phyloP scores from a whole-genome alignment of 2,888 invertebrate species.

The Daptonema setosum region DNA sequence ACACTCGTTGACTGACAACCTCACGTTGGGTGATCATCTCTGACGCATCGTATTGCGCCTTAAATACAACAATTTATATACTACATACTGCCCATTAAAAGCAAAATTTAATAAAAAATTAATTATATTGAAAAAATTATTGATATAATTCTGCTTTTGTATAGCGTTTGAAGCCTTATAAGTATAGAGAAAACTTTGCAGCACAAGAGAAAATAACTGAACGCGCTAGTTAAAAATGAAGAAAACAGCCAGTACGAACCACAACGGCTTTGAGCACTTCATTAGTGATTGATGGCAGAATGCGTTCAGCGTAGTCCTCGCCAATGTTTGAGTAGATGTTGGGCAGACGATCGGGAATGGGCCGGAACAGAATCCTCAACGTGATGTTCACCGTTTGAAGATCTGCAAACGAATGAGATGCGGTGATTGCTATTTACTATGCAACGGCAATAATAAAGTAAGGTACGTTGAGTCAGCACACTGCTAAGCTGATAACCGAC shows the following conservation, averaged over 20 bases:
- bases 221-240: no score
- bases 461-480: no score
- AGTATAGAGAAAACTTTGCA: no score
- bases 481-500: no score
- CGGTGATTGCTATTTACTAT: no score
- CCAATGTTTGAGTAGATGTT: constrained; percentile 87
- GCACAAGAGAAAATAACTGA: no score
- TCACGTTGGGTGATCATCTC: constrained; percentile 97
- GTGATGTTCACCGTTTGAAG: constrained; percentile 98
- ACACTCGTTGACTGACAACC: constrained; percentile 64
- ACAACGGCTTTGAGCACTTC: constrained; percentile 97
- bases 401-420: constrained; percentile 40
- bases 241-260: constrained; percentile 29
- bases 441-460: no score
- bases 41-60: constrained; percentile 94
- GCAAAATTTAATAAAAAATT: no score
- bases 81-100: no score
- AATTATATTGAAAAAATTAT: no score
- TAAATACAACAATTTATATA: constrained; percentile 10
- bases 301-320: constrained; percentile 89
- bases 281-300: constrained; percentile 88
- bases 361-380: constrained; percentile 83
- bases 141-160: no score
- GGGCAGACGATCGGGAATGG: constrained; percentile 72
- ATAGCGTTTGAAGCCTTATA: no score